Evolutionary conservation across 1,140 invertebrate genomes (phyloP).

Genomic region (Panulirus ornatus): DNA sequence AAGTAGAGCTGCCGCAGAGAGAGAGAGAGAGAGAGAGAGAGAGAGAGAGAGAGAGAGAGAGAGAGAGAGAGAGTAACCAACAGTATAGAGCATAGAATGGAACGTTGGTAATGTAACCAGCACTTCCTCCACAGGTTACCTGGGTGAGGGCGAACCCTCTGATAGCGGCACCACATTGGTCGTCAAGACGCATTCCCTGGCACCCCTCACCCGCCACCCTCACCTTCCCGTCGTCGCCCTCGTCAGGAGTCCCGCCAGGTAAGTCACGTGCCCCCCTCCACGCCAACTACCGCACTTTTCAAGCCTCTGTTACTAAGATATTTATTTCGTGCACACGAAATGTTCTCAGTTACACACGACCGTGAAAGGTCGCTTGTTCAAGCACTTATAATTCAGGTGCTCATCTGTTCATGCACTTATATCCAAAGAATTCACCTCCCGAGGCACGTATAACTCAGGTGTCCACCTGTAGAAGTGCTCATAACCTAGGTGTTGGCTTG

Average conservation of each 20-base stretch:
- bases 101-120: not conserved
- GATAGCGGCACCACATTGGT: not conserved
- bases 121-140: not conserved
- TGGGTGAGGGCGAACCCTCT: not conserved
- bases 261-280: not conserved
- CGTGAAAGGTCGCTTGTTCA: not conserved
- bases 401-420: too few relatives aligned
- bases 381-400: not conserved
- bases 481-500: not conserved
- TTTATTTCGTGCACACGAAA: not conserved
- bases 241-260: slow-evolving; percentile 37
- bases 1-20: too few relatives aligned
- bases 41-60: slow-evolving; percentile 31
- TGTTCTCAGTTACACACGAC: not conserved
- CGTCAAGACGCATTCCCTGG: slow-evolving; percentile 21
- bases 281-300: not conserved
- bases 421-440: too few relatives aligned
- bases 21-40: not conserved
- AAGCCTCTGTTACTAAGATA: not conserved
- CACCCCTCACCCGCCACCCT: not conserved
- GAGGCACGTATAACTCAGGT: not conserved
- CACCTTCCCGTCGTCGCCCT: slow-evolving; percentile 17
- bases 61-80: not conserved
- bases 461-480: not conserved
- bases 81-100: not conserved